A percentile compares a stretch with the other conserved stretches of the same genome.
phyloP scores from a whole-genome alignment of 2,888 invertebrate genomes.

The Drosophila fulvimacula region DNA sequence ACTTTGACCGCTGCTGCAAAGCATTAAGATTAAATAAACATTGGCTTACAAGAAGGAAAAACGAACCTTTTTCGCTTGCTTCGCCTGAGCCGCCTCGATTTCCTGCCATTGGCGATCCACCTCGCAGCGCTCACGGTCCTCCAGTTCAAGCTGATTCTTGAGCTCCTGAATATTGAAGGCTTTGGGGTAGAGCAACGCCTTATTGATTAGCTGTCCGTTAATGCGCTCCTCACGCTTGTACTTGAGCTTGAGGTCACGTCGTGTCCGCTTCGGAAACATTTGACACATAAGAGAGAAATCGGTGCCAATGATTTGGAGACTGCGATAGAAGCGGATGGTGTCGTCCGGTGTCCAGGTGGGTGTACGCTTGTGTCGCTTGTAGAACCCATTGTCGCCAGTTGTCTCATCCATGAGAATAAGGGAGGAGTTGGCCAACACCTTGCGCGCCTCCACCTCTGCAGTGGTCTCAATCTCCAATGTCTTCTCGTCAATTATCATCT shows the following conservation, averaged over 20 bases:
- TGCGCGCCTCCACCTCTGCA: slow-evolving; percentile 87
- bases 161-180: slow-evolving; percentile 89
- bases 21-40: neutral
- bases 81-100: slow-evolving; percentile 63
- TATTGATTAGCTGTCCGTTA: slow-evolving; percentile 90
- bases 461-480: slow-evolving; percentile 91
- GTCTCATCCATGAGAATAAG: slow-evolving; percentile 89
- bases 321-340: slow-evolving; percentile 95
- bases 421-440: slow-evolving; percentile 88
- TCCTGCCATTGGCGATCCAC: slow-evolving; percentile 69
- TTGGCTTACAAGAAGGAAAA: neutral
- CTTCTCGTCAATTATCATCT: slow-evolving; percentile 93
- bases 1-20: slow-evolving; percentile 46
- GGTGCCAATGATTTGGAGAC: slow-evolving; percentile 94
- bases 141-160: slow-evolving; percentile 86
- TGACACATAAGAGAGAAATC: slow-evolving; percentile 96
- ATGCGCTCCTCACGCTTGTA: slow-evolving; percentile 95
- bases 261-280: slow-evolving; percentile 91
- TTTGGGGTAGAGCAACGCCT: slow-evolving; percentile 89
- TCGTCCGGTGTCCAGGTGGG: slow-evolving; percentile 92
- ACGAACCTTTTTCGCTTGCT: slow-evolving; percentile 72
- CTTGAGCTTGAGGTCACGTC: slow-evolving; percentile 95
- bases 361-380: slow-evolving; percentile 88
- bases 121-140: slow-evolving; percentile 82
- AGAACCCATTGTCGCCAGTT: slow-evolving; percentile 87